Evolutionary conservation across 2,888 invertebrate genomes (phyloP).

Genomic region (Gnatocerus cornutus): DNA sequence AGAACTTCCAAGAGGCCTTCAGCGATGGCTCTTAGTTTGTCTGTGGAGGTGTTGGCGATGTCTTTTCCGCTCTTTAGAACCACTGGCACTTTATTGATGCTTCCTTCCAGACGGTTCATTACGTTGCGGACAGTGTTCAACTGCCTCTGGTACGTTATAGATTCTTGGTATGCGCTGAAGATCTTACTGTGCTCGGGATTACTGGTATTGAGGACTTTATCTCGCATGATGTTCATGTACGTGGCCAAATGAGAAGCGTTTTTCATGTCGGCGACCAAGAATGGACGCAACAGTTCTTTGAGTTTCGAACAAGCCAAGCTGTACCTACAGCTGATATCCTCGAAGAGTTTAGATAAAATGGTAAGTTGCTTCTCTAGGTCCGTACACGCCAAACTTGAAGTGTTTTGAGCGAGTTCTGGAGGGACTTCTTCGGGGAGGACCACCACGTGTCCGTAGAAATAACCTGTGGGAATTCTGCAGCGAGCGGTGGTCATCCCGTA

Average conservation of each 20-base stretch:
- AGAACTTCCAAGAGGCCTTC: constrained; percentile 89
- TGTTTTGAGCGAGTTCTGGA: constrained; percentile 66
- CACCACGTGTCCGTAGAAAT: constrained; percentile 93
- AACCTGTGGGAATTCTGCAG: constrained; percentile 93
- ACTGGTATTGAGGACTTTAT: constrained; percentile 60
- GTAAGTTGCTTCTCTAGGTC: constrained; percentile 76
- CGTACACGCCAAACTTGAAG: constrained; percentile 62
- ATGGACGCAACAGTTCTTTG: constrained; percentile 84
- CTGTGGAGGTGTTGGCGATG: constrained; percentile 80
- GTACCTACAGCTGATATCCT: constrained; percentile 86
- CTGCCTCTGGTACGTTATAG: constrained; percentile 91
- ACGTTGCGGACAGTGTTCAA: constrained; percentile 87
- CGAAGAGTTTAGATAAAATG: constrained; percentile 80
- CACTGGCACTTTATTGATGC: constrained; percentile 44
- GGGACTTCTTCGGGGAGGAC: constrained; percentile 77
- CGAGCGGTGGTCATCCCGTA: constrained; percentile 94
- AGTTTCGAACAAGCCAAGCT: constrained; percentile 90
- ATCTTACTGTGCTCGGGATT: constrained; percentile 72
- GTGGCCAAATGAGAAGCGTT: constrained; percentile 89
- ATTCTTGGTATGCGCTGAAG: constrained; percentile 80
- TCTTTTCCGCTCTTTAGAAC: constrained; percentile 38
- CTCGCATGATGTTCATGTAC: constrained; percentile 77
- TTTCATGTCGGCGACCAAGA: constrained; percentile 85
- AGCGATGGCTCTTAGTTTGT: constrained; percentile 87
- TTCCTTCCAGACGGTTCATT: constrained; percentile 81